A percentile compares a stretch with the other conserved stretches of the same genome.
Evolutionary conservation across 2,888 invertebrate genomes (phyloP).

Genomic region (Drosophila meridionalis): DNA sequence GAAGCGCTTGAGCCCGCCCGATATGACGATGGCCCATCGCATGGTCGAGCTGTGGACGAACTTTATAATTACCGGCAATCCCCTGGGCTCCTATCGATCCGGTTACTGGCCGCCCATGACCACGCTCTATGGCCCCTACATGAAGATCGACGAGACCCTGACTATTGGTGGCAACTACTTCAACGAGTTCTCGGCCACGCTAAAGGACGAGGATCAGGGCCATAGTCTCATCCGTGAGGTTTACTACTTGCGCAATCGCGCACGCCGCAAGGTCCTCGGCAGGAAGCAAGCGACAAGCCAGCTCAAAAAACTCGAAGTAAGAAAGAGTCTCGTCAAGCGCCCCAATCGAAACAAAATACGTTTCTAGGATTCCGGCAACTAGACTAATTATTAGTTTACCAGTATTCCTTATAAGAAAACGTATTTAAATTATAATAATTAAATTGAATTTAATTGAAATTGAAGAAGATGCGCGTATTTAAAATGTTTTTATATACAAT

Average conservation of each 20-base stretch:
- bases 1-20: slow-evolving; percentile 81
- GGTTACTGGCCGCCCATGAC: slow-evolving; percentile 84
- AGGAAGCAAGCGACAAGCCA: slow-evolving; percentile 39
- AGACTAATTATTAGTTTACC: neutral
- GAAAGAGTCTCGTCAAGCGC: slow-evolving; percentile 67
- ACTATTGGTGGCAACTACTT: slow-evolving; percentile 83
- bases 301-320: slow-evolving; percentile 40
- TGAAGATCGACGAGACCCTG: slow-evolving; percentile 83
- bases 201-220: slow-evolving; percentile 77
- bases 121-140: slow-evolving; percentile 84
- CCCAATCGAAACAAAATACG: slow-evolving; percentile 76
- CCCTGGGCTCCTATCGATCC: slow-evolving; percentile 72
- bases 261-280: slow-evolving; percentile 36
- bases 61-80: slow-evolving; percentile 83
- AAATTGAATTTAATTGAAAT: neutral
- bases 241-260: slow-evolving; percentile 71
- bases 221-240: slow-evolving; percentile 75
- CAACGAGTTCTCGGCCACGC: slow-evolving; percentile 81
- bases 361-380: slow-evolving; percentile 26
- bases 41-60: slow-evolving; percentile 85
- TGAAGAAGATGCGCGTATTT: neutral
- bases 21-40: slow-evolving; percentile 84
- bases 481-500: neutral
- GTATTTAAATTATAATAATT: slow-evolving; percentile 5
- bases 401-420: slow-evolving; percentile 18